These are phyloP conservation scores for Danio kyathit DNA, from an alignment of 2,797 vertebrate genomes.

Conservation along the genomic window DNA sequence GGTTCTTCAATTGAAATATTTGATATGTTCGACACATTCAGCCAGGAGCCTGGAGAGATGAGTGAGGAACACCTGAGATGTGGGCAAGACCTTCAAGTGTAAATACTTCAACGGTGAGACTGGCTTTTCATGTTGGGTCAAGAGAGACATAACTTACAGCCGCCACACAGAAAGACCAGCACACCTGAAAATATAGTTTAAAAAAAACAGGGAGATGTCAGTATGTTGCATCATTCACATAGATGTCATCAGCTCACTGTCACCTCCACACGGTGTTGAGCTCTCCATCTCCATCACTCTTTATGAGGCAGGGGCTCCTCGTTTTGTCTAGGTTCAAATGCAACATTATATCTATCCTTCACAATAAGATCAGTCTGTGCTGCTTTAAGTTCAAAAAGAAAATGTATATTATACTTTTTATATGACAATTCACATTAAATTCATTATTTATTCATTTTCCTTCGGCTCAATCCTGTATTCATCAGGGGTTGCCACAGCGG, in stretches of 20 bases:
- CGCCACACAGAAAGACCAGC: neutral
- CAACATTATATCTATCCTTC: neutral
- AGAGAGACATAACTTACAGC: neutral
- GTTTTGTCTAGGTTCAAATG: neutral
- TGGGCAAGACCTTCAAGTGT: neutral
- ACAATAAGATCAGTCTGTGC: neutral
- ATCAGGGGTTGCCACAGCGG: too few relatives aligned
- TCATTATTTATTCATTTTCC: too few relatives aligned
- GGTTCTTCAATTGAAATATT: too few relatives aligned
- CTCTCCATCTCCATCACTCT: neutral
- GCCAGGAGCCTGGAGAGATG: neutral
- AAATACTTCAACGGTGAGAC: slow-evolving; percentile 6
- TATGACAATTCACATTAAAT: too few relatives aligned
- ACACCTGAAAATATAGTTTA: neutral
- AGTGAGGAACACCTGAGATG: neutral
- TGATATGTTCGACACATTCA: too few relatives aligned
- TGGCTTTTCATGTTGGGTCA: slow-evolving; percentile 6
- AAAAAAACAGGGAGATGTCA: slow-evolving; percentile 29
- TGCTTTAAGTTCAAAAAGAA: neutral
- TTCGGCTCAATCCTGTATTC: too few relatives aligned
- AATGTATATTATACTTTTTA: too few relatives aligned
- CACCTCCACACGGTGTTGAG: neutral
- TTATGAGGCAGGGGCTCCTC: neutral
- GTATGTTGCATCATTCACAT: slow-evolving; percentile 42
- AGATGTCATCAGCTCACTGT: slow-evolving; percentile 29